A percentile compares a stretch with the other conserved stretches of the same genome.
phyloP scores from a whole-genome alignment of 2,888 invertebrate species.

The Dicyrtomina minuta region DNA sequence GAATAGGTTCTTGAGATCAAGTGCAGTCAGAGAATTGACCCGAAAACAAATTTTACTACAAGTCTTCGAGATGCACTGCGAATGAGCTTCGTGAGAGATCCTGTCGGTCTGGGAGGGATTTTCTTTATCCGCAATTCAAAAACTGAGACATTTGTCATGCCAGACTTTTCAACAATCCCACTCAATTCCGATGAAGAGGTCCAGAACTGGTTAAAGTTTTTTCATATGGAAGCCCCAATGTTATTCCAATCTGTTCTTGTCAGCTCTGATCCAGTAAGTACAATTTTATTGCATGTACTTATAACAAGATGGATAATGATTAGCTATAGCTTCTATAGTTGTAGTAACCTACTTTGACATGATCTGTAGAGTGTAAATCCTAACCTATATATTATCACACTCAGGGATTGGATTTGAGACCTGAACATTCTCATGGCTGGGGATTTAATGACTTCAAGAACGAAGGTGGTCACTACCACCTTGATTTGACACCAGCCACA shows the following conservation, averaged over 20 bases:
- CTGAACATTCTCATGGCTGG: constrained; percentile 87
- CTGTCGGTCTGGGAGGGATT: constrained; percentile 76
- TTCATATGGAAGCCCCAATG: constrained; percentile 84
- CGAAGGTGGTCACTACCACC: constrained; percentile 94
- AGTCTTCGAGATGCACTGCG: constrained; percentile 70
- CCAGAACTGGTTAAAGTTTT: constrained; percentile 87
- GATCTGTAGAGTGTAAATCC: no score
- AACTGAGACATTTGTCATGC: constrained; percentile 93
- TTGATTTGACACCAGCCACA: constrained; percentile 82
- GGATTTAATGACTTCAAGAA: constrained; percentile 75
- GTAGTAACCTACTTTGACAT: no score
- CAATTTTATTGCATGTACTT: background rate
- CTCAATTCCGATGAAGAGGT: constrained; percentile 72
- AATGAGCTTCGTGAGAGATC: constrained; percentile 30
- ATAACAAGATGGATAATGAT: background rate
- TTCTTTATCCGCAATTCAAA: constrained; percentile 81
- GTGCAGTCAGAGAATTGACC: constrained; percentile 72
- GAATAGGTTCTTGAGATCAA: constrained; percentile 73
- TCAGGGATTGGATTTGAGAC: constrained; percentile 82
- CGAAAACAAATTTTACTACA: constrained; percentile 73
- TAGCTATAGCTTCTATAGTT: no score
- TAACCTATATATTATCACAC: constrained; percentile 5
- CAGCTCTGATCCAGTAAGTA: constrained; percentile 76
- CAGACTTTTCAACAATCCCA: constrained; percentile 79
- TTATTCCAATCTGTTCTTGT: constrained; percentile 84